Evolutionary conservation across 1,140 invertebrate species (phyloP).

Genomic region (Nasonia longicornis): DNA sequence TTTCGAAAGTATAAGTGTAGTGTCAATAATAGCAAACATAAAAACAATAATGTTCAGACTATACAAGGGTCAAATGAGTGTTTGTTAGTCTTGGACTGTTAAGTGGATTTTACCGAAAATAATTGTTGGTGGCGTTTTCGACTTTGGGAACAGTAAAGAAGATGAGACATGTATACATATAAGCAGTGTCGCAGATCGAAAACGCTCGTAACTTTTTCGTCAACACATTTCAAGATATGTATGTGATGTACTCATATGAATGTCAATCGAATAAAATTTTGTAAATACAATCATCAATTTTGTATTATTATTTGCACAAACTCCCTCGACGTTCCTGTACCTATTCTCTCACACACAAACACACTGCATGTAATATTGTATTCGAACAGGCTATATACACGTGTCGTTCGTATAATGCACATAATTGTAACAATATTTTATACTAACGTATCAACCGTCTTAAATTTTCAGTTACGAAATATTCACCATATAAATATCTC

Average conservation of each 20-base stretch:
- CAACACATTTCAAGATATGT: slow-evolving; percentile 23
- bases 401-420: too few relatives aligned
- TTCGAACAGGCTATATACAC: too few relatives aligned
- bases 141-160: slow-evolving; percentile 3
- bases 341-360: neutral
- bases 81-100: neutral
- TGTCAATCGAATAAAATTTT: slow-evolving; percentile 41
- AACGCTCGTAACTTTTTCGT: neutral
- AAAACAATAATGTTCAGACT: neutral
- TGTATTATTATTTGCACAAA: slow-evolving; percentile 31
- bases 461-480: neutral
- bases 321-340: neutral
- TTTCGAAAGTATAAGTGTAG: neutral
- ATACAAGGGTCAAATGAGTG: neutral
- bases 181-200: neutral
- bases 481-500: too few relatives aligned
- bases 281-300: slow-evolving; percentile 37
- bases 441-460: too few relatives aligned
- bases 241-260: slow-evolving; percentile 23
- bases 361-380: slow-evolving; percentile 4
- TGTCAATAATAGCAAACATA: neutral
- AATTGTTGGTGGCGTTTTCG: slow-evolving; percentile 16
- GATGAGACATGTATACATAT: neutral
- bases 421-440: neutral
- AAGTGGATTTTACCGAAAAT: slow-evolving; percentile 20